Percentiles rank a stretch among this genome's conserved stretches.
Evolutionary conservation across 2,888 invertebrate genomes (phyloP).

Genomic region (Latrodectus hesperus): DNA sequence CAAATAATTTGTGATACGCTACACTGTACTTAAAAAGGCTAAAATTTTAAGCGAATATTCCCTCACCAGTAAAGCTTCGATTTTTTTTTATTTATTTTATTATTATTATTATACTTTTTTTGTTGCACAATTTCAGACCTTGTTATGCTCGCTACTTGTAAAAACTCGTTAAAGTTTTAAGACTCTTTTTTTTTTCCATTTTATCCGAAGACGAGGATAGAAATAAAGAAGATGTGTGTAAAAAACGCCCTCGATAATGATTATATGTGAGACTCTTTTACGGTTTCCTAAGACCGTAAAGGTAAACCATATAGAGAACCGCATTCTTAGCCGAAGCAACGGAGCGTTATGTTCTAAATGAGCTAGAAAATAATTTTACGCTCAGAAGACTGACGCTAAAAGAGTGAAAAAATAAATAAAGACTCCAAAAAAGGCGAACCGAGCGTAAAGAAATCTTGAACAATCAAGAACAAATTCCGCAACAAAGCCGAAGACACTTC

Average conservation of each 20-base stretch:
- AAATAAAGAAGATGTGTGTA: background rate
- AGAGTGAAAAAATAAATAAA: slow-evolving; percentile 7
- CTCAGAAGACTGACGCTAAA: slow-evolving; percentile 3
- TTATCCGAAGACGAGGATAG: background rate
- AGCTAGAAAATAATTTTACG: slow-evolving; percentile 54
- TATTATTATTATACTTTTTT: background rate
- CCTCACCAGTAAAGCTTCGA: background rate
- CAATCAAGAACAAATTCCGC: slow-evolving; percentile 24
- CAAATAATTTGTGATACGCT: too few species aligned
- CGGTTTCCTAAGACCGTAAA: background rate
- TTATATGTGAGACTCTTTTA: background rate
- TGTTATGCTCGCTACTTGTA: background rate
- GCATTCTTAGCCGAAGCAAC: slow-evolving; percentile 46
- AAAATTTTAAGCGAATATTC: background rate
- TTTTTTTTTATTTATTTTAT: background rate
- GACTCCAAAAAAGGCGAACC: background rate
- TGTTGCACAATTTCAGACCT: background rate
- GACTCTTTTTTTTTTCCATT: background rate
- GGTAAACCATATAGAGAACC: slow-evolving; percentile 56
- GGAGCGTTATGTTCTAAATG: slow-evolving; percentile 49
- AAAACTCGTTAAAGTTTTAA: slow-evolving; percentile 3
- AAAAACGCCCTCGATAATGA: background rate
- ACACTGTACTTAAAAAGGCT: background rate
- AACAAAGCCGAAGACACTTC: slow-evolving; percentile 28
- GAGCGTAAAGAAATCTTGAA: background rate